Evolutionary conservation across 2,888 invertebrate genomes (phyloP).

Genomic region (Melanotus villosus): DNA sequence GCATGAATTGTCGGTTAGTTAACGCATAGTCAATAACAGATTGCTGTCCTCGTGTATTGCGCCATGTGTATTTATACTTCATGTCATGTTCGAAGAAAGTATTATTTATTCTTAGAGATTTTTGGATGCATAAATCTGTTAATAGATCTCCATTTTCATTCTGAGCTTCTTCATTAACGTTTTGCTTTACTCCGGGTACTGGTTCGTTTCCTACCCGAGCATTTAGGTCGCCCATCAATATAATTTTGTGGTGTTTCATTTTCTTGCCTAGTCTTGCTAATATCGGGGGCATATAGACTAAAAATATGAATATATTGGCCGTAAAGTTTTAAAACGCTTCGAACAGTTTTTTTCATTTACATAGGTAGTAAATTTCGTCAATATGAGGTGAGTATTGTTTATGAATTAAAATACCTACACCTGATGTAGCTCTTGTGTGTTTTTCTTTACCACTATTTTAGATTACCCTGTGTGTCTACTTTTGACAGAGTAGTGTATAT

Average conservation of each 20-base stretch:
- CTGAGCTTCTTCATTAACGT: neutral
- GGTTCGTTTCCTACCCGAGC: neutral
- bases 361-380: too few relatives aligned
- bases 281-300: too few relatives aligned
- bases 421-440: too few relatives aligned
- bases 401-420: too few relatives aligned
- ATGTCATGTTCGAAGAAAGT: neutral
- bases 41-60: neutral
- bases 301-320: too few relatives aligned
- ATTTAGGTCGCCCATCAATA: neutral
- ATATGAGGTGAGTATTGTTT: too few relatives aligned
- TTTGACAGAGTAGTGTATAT: too few relatives aligned
- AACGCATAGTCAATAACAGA: neutral
- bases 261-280: too few relatives aligned
- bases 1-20: neutral
- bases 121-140: neutral
- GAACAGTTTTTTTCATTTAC: too few relatives aligned
- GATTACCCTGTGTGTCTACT: too few relatives aligned
- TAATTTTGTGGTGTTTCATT: neutral
- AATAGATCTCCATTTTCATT: neutral
- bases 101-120: neutral
- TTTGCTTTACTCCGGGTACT: neutral
- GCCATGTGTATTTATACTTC: neutral
- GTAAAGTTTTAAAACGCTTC: too few relatives aligned
- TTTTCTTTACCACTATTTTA: too few relatives aligned